phyloP scores from a whole-genome alignment of 1,140 invertebrate species.

The Aphelenchoides fujianensis region DNA sequence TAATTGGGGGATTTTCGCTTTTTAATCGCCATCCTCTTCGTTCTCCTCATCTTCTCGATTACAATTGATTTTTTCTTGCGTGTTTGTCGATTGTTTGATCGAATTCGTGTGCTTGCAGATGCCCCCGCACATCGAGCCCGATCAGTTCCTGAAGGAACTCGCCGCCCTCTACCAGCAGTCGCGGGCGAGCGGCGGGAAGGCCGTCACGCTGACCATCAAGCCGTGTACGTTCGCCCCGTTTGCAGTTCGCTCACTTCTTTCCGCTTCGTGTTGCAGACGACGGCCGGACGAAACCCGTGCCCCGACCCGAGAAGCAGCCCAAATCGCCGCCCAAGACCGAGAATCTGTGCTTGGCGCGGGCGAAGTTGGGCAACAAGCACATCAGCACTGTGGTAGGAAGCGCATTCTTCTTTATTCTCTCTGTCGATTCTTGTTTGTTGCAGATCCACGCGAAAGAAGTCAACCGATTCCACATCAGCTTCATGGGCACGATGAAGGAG shows the following conservation, averaged over 20 bases:
- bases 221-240: conserved; percentile 6
- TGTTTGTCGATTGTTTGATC: too few relatives aligned
- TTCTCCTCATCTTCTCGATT: background rate
- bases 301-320: conserved; percentile 9
- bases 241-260: background rate
- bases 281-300: conserved; percentile 5
- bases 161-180: background rate
- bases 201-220: conserved; percentile 7
- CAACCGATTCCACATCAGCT: conserved; percentile 13
- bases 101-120: background rate
- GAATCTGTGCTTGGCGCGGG: conserved; percentile 7
- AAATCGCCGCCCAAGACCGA: conserved; percentile 2
- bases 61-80: too few relatives aligned
- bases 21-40: background rate
- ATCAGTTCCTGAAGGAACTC: conserved; percentile 14
- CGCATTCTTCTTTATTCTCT: too few relatives aligned
- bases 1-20: background rate
- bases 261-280: conserved; percentile 8
- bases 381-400: conserved; percentile 15
- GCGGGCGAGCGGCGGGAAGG: background rate
- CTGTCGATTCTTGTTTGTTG: background rate
- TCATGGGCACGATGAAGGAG: conserved; percentile 12
- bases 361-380: background rate
- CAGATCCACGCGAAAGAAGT: conserved; percentile 15
- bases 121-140: background rate